Conservation (phyloP, 2,888 invertebrate genomes). For the Dolomedes plantarius region DNA sequence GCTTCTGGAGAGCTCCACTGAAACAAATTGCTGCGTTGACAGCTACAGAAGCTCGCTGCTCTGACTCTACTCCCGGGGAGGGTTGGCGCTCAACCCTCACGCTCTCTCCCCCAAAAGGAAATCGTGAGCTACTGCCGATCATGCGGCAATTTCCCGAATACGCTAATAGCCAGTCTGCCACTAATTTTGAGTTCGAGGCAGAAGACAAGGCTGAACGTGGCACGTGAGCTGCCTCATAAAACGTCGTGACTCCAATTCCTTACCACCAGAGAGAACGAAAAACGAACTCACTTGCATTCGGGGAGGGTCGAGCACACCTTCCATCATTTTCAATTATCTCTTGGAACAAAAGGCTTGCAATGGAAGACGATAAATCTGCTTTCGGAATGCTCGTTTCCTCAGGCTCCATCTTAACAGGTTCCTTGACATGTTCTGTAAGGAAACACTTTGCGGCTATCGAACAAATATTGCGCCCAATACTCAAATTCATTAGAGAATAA, state of each 20-base stretch:
- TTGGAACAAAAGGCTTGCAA: slow-evolving; percentile 21
- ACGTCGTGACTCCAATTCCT: slow-evolving; percentile 52
- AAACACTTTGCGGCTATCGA: not conserved
- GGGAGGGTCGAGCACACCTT: slow-evolving; percentile 8
- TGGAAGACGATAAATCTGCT: slow-evolving; percentile 8
- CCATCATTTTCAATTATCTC: slow-evolving; percentile 25
- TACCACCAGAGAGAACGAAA: slow-evolving; percentile 7
- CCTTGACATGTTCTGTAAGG: not conserved
- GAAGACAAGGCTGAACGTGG: slow-evolving; percentile 37
- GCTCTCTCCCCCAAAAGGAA: slow-evolving; percentile 33
- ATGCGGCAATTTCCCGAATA: slow-evolving; percentile 44
- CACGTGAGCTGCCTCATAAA: slow-evolving; percentile 47
- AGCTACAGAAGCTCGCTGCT: slow-evolving; percentile 29
- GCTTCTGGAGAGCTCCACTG: not conserved
- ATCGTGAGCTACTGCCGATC: slow-evolving; percentile 66
- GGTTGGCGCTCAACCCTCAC: slow-evolving; percentile 20
- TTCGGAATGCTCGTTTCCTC: not conserved
- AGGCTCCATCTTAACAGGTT: not conserved
- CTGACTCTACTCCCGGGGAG: slow-evolving; percentile 18
- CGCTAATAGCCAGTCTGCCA: slow-evolving; percentile 64
- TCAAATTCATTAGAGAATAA: not conserved
- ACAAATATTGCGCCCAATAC: not conserved
- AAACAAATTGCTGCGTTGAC: slow-evolving; percentile 45
- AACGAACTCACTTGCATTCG: not conserved
- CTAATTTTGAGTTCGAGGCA: slow-evolving; percentile 53